phyloP scores from a whole-genome alignment of 35 echinoderm and acorn worm species.

The Ptychodera flava region DNA sequence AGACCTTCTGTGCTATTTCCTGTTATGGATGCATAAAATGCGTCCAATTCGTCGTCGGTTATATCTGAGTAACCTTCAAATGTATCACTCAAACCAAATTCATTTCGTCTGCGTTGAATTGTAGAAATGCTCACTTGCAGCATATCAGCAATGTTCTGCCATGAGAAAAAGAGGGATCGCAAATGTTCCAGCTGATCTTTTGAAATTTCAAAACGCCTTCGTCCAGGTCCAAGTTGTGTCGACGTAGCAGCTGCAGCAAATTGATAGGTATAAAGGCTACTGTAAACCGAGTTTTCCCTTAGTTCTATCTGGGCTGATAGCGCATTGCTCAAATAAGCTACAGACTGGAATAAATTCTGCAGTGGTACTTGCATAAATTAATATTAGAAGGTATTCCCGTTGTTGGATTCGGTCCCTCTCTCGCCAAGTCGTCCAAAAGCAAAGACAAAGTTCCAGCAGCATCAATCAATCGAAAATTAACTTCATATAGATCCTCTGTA shows the following conservation, averaged over 20 bases:
- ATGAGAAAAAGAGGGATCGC: not conserved
- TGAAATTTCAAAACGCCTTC: not conserved
- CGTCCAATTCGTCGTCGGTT: not conserved
- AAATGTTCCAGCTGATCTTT: not conserved
- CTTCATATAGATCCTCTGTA: not conserved
- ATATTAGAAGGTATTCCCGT: not conserved
- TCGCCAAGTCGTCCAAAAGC: not conserved
- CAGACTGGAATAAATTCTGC: not conserved
- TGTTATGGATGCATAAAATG: not conserved
- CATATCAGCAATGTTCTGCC: not conserved
- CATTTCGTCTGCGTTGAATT: not conserved
- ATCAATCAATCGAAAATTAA: not conserved
- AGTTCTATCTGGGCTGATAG: not conserved
- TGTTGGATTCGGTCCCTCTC: not conserved
- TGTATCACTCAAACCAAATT: not conserved
- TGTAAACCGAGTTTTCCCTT: not conserved
- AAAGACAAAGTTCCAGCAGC: not conserved
- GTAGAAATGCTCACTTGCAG: not conserved
- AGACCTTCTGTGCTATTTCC: not conserved
- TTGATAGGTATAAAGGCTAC: not conserved
- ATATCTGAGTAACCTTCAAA: constrained; percentile 1
- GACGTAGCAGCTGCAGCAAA: not conserved
- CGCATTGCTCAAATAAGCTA: not conserved
- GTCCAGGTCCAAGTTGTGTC: not conserved
- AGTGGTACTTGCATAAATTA: not conserved